phyloP scores from a whole-genome alignment of 2,797 vertebrate species.

The Erethizon dorsatum region DNA sequence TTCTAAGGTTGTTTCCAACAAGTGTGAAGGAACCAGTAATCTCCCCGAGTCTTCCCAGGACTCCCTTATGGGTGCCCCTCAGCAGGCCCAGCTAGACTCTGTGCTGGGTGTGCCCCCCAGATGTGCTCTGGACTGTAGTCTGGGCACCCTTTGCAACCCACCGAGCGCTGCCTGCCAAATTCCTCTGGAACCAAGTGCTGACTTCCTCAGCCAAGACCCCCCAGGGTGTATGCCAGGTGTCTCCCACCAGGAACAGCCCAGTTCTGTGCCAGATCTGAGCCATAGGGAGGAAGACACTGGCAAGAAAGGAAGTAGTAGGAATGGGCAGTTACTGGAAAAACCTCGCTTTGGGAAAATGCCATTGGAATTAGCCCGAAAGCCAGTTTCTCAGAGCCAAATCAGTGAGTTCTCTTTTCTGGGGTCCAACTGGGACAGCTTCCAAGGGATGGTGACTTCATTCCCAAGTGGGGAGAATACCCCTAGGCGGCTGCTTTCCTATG shows the following conservation, averaged over 20 bases:
- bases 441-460: conserved; percentile 94
- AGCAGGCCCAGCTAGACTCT: conserved; percentile 62
- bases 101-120: not conserved
- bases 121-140: conserved; percentile 50
- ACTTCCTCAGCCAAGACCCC: conserved; percentile 68
- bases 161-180: conserved; percentile 75
- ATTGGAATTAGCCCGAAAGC: conserved; percentile 90
- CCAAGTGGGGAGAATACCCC: conserved; percentile 89
- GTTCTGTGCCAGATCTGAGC: conserved; percentile 37
- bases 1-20: conserved; percentile 60
- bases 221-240: not conserved
- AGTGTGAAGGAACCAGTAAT: conserved; percentile 68
- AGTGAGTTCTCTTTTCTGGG: conserved; percentile 94
- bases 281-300: conserved; percentile 73
- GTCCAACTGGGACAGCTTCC: conserved; percentile 96
- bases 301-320: conserved; percentile 75
- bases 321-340: conserved; percentile 78
- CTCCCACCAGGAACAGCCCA: conserved; percentile 61
- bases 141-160: conserved; percentile 61
- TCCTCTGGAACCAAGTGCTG: conserved; percentile 57
- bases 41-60: conserved; percentile 77
- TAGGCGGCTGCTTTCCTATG: conserved; percentile 91
- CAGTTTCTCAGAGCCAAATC: conserved; percentile 94
- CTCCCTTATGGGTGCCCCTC: conserved; percentile 31
- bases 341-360: conserved; percentile 82